Percentiles rank a stretch among this genome's conserved stretches.
Evolutionary conservation across 2,888 invertebrate species (phyloP).

Genomic region (Iphiclides podalirius): DNA sequence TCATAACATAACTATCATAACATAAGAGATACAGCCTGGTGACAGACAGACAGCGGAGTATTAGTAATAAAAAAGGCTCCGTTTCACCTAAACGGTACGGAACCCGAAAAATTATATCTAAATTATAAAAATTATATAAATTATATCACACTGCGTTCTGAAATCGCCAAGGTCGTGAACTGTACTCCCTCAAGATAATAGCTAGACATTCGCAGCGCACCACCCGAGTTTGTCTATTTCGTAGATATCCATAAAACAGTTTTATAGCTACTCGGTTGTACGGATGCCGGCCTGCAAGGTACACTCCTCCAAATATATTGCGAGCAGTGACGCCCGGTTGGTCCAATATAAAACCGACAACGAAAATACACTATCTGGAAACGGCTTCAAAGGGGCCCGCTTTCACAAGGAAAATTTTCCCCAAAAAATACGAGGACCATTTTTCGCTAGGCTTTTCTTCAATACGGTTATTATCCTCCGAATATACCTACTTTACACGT

Average conservation of each 20-base stretch:
- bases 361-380: slow-evolving; percentile 30
- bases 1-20: too few relatives aligned
- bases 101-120: too few relatives aligned
- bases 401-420: not conserved
- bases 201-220: slow-evolving; percentile 16
- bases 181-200: slow-evolving; percentile 11
- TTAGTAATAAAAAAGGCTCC: too few relatives aligned
- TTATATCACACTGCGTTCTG: too few relatives aligned
- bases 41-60: too few relatives aligned
- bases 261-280: slow-evolving; percentile 43
- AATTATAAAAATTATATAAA: too few relatives aligned
- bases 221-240: slow-evolving; percentile 21
- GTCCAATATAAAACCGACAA: slow-evolving; percentile 47
- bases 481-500: too few relatives aligned
- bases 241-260: slow-evolving; percentile 42
- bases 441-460: too few relatives aligned
- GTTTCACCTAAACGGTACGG: too few relatives aligned
- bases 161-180: not conserved
- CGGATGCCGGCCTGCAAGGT: slow-evolving; percentile 49
- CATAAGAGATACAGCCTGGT: too few relatives aligned
- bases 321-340: slow-evolving; percentile 47
- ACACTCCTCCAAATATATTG: slow-evolving; percentile 53
- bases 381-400: not conserved
- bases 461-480: too few relatives aligned
- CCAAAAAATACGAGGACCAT: too few relatives aligned